Base-by-base conservation (phyloP, 2,888 invertebrate species). In the Melanostoma scalare region DNA sequence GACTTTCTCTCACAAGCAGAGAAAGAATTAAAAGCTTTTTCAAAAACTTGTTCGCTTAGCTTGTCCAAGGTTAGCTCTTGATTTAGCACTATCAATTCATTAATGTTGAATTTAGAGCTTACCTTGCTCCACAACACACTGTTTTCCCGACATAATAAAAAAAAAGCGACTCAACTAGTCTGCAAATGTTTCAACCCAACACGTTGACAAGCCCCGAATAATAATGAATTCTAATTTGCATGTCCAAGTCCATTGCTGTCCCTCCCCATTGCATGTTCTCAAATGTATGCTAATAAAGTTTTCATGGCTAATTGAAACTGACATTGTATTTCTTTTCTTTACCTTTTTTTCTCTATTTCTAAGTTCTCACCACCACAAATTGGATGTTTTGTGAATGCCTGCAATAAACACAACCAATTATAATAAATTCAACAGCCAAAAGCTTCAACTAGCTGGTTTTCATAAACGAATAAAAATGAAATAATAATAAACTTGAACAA, bases 221-320 rank as follows among this genome's bases (percentile, higher is more conserved):
- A 20, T 31, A 31, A 30, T 33, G 48, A 46, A 67, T 20, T 1
- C 20, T 20, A 30, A 35, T 31, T 58, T 55, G 53, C 75, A 60
- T 75, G 75, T 38, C 52, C 42, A 74, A 31, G 3, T 40, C 40
- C 74, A 4, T 33, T 52, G 6, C 55, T 20, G 20, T 31, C 55
- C 46, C 20, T 44, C 4, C 4, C 40, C 68, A 3, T 60, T 50
- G 50, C 58, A 40, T 61, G 53, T 61, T 35, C 4, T 60, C 71
- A 52, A 60, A 50, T 52, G 42, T 61, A 52, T 53, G 53, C 36
- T 52, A 72, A 60, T 71, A 40, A 60, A 40, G 36, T 36, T 68
- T 40, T 61, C 68, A 76, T 33, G 68, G 68, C 48, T 76, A 55
- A 69, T 76, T 76, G 68, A 76, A 38, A 31, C 30, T 33, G 42